Base-by-base conservation (phyloP, 2,797 vertebrate genomes). In the Hippopotamyrus pictus region DNA sequence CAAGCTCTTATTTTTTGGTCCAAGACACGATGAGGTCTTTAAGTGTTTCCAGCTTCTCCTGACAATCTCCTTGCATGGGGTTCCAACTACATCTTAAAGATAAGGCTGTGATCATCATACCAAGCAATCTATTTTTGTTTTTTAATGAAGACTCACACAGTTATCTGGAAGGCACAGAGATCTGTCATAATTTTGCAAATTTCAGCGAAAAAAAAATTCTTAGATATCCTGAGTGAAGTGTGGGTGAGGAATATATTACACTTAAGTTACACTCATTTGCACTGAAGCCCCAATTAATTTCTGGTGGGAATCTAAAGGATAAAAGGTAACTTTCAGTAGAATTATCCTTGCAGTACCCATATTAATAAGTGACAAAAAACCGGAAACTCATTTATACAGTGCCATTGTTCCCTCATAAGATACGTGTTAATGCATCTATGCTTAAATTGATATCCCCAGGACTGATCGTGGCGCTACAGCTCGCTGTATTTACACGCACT, bases 241-340 rank as follows among this genome's bases (percentile, higher is more conserved):
- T 79, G 73, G 73, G 17, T 79, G 73, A 8, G 37, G 73, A 41
- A 79, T 79, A 79, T 79, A 79, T 79, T 46, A 79, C 73, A 44
- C 41, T 79, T 79, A 44, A 46, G 33, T 41, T 41, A 44, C 73
- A 79, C 17, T 79, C 37, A 51, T 50, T 33, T 59, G 22, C 79
- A 89, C 44, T 88, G 69, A 79, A 86, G 5, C 25, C 48, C 73
- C 73, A 79, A 4, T 79, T 19, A 76, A 51, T 86, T 86, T 53
- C 83, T 86, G 46, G 83, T 53, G 2, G 22, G 19, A 17, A 5
- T 86, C 22, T 51, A 86, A 88, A 88, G 51, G 25, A 44, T 79
- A 79, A 41, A 79, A 79, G 73, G 41, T 41, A 79, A 17, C n/a
- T 83, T 83, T n/a, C 8, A 89, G 19, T 51, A 59, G 29, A 41